Evolutionary conservation across 1,140 invertebrate genomes (phyloP), one percentile per base, ranked within the genome.

Genomic region (Chrysoperla carnea): DNA sequence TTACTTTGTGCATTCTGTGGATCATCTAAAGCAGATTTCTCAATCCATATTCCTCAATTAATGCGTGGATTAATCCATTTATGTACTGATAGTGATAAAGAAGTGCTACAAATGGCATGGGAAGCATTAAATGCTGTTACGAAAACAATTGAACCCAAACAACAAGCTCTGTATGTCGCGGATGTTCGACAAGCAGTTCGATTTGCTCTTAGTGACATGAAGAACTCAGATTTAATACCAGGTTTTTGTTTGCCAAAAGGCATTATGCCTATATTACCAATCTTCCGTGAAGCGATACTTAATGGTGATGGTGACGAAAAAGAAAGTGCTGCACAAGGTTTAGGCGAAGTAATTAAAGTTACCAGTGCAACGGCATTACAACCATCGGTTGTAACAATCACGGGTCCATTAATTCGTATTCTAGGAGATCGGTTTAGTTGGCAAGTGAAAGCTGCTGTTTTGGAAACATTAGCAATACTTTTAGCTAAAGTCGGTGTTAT

Each of bases 401-500:
- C 94, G 15, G 95, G 95, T 7, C 94, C 95, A 0, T 69, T 99
- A 11, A 98, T 99, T 64, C 74, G 95, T 52, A 95, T 98, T 56
- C 72, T 99, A 9, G 93, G 94, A 15, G 95, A 99, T 63, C 72
- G 94, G 39, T 97, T 94, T 59, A 84, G 81, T 47, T 78, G 81
- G 55, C 87, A 79, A 52, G 87, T 98, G 0, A 98, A 98, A 67
- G 86, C 90, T 0, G 91, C 94, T 23, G 89, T 99, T 8, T 65
- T 99, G 6, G 91, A 97, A 57, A 94, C 91, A 1, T 67, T 99
- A 13, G 87, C 88, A 1, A 72, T 89, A 40, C 67, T 99, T 13
- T 66, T 99, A n/a, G 75, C 79, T 11, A 94, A 93, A 71, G 84
- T 91, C 45, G 88, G 89, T 12, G 71, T 82, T 8, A 84, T 92